Conservation (phyloP, 1,140 invertebrate genomes). For the Hydropsyche tenuis region DNA sequence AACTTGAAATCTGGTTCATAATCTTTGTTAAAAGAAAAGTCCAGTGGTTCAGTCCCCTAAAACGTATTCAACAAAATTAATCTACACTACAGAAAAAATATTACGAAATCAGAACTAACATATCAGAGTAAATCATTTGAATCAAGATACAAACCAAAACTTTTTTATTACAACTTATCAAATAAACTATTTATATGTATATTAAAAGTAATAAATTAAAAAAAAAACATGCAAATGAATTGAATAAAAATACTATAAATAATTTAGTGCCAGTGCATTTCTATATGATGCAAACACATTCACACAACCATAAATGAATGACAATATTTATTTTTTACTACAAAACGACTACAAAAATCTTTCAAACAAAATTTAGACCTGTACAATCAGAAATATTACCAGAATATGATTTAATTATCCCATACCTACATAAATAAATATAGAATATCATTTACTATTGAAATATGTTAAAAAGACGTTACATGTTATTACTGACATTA, state of each 20-base stretch:
- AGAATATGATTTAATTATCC: too few relatives aligned
- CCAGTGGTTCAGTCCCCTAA: constrained; percentile 77
- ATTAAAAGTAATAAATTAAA: constrained; percentile 10
- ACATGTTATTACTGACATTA: too few relatives aligned
- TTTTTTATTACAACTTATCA: not conserved
- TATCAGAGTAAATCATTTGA: too few relatives aligned
- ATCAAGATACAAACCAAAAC: constrained; percentile 11
- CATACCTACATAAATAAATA: too few relatives aligned
- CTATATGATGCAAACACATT: constrained; percentile 17
- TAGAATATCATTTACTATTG: too few relatives aligned
- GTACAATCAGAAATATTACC: too few relatives aligned
- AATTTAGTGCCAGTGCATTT: constrained; percentile 9
- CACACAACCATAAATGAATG: not conserved
- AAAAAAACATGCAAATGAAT: not conserved
- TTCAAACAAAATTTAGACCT: too few relatives aligned
- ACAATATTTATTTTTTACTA: not conserved
- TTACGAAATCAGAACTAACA: too few relatives aligned
- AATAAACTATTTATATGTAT: not conserved
- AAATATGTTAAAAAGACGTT: too few relatives aligned
- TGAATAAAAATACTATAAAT: not conserved
- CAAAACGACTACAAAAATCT: too few relatives aligned
- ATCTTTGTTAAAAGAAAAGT: constrained; percentile 94
- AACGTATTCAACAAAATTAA: constrained; percentile 49
- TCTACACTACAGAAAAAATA: not conserved
- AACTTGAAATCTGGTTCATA: constrained; percentile 93